A percentile compares a stretch with the other conserved stretches of the same genome.
phyloP scores from a whole-genome alignment of 2,113 vertebrate species.

The Melanerpes formicivorus region DNA sequence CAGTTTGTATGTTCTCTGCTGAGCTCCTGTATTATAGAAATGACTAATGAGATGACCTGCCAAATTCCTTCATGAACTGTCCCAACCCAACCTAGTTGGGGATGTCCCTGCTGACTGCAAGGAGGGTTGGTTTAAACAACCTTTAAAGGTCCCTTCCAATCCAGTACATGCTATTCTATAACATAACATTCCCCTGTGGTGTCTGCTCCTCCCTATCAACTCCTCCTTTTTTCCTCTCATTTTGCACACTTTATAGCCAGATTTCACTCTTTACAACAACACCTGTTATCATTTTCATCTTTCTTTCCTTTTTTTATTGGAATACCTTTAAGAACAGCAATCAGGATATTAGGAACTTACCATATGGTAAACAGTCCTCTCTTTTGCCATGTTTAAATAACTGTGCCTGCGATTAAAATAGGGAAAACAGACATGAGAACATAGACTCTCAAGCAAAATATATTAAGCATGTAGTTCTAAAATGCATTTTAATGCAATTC shows the following conservation, averaged over 20 bases:
- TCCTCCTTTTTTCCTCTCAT: neutral
- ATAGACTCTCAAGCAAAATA: neutral
- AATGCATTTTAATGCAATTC: neutral
- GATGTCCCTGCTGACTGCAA: too few species aligned
- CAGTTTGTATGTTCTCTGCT: neutral
- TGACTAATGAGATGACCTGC: neutral
- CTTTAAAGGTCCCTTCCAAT: too few species aligned
- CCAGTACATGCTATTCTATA: too few species aligned
- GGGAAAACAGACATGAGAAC: neutral
- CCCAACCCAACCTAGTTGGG: neutral
- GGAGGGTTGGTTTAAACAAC: too few species aligned
- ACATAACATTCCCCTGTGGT: neutral
- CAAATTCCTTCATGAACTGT: neutral
- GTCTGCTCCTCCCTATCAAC: neutral
- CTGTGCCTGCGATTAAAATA: slow-evolving; percentile 81
- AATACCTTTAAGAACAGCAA: neutral
- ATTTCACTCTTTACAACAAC: neutral
- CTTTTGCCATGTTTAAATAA: slow-evolving; percentile 97
- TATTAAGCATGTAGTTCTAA: neutral
- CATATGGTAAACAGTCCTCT: slow-evolving; percentile 91
- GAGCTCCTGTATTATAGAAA: neutral
- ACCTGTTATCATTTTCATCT: neutral
- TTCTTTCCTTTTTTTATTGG: neutral
- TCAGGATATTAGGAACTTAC: slow-evolving; percentile 72
- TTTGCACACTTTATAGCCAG: neutral